These are phyloP conservation scores for Zaprionus vittiger DNA, from an alignment of 1,140 invertebrate genomes.

Conservation along the genomic window DNA sequence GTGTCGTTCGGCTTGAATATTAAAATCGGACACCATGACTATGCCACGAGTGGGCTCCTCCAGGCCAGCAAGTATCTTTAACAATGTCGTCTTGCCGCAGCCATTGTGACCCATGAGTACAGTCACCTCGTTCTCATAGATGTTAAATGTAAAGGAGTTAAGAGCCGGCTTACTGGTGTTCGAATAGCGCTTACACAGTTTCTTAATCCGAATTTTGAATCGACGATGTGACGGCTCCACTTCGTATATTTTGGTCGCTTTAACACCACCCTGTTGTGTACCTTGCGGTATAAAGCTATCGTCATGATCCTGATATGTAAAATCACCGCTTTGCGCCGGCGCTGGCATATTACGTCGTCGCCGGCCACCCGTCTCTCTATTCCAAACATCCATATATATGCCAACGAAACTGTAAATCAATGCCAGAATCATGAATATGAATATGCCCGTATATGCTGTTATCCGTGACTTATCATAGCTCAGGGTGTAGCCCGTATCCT, in stretches of 20 bases:
- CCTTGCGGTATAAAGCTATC: conserved; percentile 32
- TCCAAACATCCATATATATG: conserved; percentile 65
- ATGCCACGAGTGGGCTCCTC: conserved; percentile 89
- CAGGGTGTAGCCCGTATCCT: conserved; percentile 7
- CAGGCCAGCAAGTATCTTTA: conserved; percentile 91
- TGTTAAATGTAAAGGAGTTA: conserved; percentile 87
- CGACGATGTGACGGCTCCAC: conserved; percentile 67
- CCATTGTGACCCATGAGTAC: conserved; percentile 93
- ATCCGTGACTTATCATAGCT: conserved; percentile 13
- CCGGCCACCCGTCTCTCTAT: conserved; percentile 31
- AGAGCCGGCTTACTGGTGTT: conserved; percentile 84
- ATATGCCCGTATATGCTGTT: conserved; percentile 14
- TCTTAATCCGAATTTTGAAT: conserved; percentile 70
- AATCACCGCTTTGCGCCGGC: conserved; percentile 29
- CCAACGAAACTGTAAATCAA: conserved; percentile 29
- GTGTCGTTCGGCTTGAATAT: conserved; percentile 77
- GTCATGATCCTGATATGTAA: conserved; percentile 18
- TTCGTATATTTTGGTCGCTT: conserved; percentile 69
- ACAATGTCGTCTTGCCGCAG: conserved; percentile 92
- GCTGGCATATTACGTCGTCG: conserved; percentile 24
- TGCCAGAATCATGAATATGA: conserved; percentile 21
- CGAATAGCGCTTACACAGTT: conserved; percentile 68
- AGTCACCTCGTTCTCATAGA: conserved; percentile 87
- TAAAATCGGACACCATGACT: conserved; percentile 89
- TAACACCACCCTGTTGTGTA: conserved; percentile 40